Evolutionary conservation across 2,113 vertebrate genomes (phyloP), one percentile per base, ranked within the genome.

Genomic region (Polyodon spathula): DNA sequence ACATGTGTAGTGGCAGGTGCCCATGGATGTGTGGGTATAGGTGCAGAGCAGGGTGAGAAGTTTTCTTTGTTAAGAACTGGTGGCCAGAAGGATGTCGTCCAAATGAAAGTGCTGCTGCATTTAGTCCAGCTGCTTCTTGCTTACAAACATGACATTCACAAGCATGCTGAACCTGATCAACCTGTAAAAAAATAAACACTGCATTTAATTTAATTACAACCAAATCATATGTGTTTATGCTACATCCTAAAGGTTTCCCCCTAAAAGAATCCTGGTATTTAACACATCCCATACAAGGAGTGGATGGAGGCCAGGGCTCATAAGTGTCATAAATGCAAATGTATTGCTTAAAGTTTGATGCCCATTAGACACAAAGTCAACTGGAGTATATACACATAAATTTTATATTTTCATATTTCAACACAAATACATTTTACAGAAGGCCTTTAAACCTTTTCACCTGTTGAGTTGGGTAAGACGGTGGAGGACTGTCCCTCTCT

Each of bases 1-100:
- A 87, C 62, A 90, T 93, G 79, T 97, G 94, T 69, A 97, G 73
- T 51, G 96, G 95, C 76, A 95, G 81, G 69, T 99, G 95, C 54
- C 94, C 95, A 7, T 99, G 96, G 72, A 98, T 99, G 76, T 99
- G 96, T 62, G 96, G 96, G 74, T 98, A 98, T 48, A 99, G 90
- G 71, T 97, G 95, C 75, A 97, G 88, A 62, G 93, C 92, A 1
- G 95, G 94, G 74, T 97, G 95, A 54, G 91, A 73, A 17, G 89
- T 82, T 69, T 93, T 90, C 77, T 97, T 94, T n/a, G 93, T 88
- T 75, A 96, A 88, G 69, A 96, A 93, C 81, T 93, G 93, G 68
- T 94, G 95, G 66, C 90, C 86, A 1, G 87, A 72, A 68, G 94
- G 92, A 61, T 94, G 82, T 46, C 89, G 88, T 58, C 86, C 86